A percentile compares a stretch with the other conserved stretches of the same genome.
These are phyloP conservation scores for Drosophila parvula DNA, from an alignment of 1,140 invertebrate species.

Conservation along the genomic window DNA sequence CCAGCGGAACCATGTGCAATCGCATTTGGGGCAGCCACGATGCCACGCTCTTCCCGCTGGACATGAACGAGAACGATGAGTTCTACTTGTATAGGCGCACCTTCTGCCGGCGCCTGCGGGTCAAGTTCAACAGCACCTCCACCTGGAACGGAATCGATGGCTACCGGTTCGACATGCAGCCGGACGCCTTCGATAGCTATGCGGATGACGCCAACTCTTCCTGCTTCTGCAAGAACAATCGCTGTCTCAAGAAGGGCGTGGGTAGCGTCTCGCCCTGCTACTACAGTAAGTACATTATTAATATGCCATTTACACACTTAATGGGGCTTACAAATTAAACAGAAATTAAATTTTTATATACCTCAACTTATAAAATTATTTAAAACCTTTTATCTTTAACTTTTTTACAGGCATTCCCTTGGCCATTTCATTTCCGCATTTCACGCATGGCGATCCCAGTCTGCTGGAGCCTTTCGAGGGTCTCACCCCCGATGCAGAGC, in stretches of 20 bases:
- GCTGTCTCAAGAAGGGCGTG: slow-evolving; percentile 87
- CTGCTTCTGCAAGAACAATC: slow-evolving; percentile 86
- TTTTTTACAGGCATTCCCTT: slow-evolving; percentile 87
- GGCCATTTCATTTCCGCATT: slow-evolving; percentile 92
- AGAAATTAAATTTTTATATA: neutral
- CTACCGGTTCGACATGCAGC: slow-evolving; percentile 84
- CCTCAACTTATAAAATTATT: neutral
- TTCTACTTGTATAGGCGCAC: slow-evolving; percentile 88
- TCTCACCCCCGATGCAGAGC: slow-evolving; percentile 87
- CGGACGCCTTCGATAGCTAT: slow-evolving; percentile 85
- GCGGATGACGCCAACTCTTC: slow-evolving; percentile 60
- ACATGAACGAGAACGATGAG: slow-evolving; percentile 85
- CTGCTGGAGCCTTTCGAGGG: slow-evolving; percentile 88
- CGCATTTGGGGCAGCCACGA: slow-evolving; percentile 86
- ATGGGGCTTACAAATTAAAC: too few species aligned
- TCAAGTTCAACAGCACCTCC: slow-evolving; percentile 84
- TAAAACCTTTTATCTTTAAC: neutral
- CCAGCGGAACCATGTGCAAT: slow-evolving; percentile 86
- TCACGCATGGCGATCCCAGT: slow-evolving; percentile 88
- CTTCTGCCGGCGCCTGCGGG: slow-evolving; percentile 88
- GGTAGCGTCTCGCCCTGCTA: slow-evolving; percentile 89
- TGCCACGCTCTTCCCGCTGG: slow-evolving; percentile 86
- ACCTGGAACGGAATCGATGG: slow-evolving; percentile 64
- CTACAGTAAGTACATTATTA: slow-evolving; percentile 86
- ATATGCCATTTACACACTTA: too few species aligned